A percentile compares a stretch with the other conserved stretches of the same genome.
These are phyloP conservation scores for Paraescarpia echinospica DNA, from an alignment of 1,140 invertebrate genomes.

Conservation along the genomic window DNA sequence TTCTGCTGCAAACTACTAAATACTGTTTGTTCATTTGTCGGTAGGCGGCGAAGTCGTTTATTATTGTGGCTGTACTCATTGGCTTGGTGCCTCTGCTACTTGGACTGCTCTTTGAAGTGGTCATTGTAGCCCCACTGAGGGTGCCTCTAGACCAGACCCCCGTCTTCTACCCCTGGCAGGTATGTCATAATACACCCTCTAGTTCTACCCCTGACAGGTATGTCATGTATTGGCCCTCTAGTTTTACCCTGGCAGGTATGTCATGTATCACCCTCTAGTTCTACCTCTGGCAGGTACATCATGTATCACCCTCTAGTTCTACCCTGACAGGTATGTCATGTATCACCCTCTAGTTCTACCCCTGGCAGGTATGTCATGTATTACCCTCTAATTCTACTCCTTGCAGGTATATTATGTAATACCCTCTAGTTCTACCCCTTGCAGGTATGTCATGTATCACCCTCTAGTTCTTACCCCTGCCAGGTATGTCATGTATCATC, in stretches of 20 bases:
- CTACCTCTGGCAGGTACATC: conserved; percentile 79
- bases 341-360: conserved; percentile 94
- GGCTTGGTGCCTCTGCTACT: conserved; percentile 91
- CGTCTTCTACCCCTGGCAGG: conserved; percentile 80
- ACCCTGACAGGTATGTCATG: conserved; percentile 76
- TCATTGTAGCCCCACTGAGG: conserved; percentile 88
- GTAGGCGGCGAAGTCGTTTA: conserved; percentile 64
- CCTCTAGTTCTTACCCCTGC: conserved; percentile 82
- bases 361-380: conserved; percentile 70
- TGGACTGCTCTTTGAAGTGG: conserved; percentile 86
- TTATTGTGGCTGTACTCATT: conserved; percentile 75
- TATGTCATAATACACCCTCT: conserved; percentile 86
- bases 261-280: conserved; percentile 72
- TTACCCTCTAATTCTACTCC: conserved; percentile 82
- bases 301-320: conserved; percentile 87
- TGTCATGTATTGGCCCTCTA: conserved; percentile 70
- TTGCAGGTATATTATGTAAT: conserved; percentile 67
- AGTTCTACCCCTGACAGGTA: conserved; percentile 80
- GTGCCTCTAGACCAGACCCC: conserved; percentile 93
- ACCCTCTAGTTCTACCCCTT: conserved; percentile 82
- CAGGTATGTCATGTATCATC: conserved; percentile 67
- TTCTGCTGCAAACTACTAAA: neutral
- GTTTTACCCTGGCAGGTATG: conserved; percentile 78
- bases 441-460: conserved; percentile 65
- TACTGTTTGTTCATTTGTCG: conserved; percentile 31